These are phyloP conservation scores for Poeciliopsis gracilis DNA, from an alignment of 2,797 vertebrate species.

Conservation along the genomic window DNA sequence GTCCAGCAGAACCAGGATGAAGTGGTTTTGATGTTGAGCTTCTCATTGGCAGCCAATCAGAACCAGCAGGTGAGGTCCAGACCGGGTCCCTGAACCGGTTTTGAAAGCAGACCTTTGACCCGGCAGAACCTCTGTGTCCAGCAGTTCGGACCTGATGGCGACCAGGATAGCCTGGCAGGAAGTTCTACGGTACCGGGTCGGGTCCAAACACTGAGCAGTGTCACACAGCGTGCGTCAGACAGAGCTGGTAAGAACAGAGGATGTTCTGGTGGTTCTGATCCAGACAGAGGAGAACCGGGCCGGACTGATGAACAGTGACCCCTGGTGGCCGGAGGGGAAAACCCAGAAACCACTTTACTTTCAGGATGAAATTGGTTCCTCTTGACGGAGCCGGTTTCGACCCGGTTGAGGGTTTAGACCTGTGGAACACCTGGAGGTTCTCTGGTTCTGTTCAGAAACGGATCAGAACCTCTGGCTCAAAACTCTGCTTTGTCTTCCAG, in stretches of 20 bases:
- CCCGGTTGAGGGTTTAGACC: too few species aligned
- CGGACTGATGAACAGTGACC: neutral
- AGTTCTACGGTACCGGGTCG: neutral
- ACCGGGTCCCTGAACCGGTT: rapidly evolving
- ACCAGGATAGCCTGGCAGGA: neutral
- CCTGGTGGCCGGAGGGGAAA: neutral
- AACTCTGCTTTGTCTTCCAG: conserved; percentile 31
- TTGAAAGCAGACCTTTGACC: neutral
- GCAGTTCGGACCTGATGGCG: conserved; percentile 62
- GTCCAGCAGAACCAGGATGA: conserved; percentile 84
- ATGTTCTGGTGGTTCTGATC: neutral
- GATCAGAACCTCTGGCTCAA: neutral
- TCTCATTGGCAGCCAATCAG: conserved; percentile 64
- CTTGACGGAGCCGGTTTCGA: too few species aligned
- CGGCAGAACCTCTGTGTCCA: neutral
- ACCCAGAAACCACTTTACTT: too few species aligned
- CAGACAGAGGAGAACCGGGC: neutral
- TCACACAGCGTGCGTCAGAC: conserved; percentile 61
- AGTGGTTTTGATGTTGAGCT: conserved; percentile 88
- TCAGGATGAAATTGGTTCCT: too few species aligned
- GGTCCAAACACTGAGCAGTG: conserved; percentile 68
- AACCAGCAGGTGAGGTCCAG: neutral
- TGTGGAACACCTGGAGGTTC: neutral
- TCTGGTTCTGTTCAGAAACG: neutral
- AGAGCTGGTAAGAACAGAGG: conserved; percentile 65